These are phyloP conservation scores for Pheosia gnoma DNA, from an alignment of 2,888 invertebrate genomes.

Conservation along the genomic window DNA sequence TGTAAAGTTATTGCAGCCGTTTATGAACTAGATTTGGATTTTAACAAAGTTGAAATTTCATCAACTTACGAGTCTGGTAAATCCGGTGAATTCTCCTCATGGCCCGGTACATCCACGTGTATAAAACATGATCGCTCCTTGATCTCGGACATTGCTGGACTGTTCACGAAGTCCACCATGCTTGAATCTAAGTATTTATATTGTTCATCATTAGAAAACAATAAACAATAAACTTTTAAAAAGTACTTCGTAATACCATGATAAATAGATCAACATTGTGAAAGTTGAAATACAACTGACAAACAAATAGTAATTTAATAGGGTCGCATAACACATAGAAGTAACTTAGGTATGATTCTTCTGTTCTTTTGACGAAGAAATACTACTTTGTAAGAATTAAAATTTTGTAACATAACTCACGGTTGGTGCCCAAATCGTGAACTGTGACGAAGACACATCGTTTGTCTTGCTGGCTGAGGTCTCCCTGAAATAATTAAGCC, in stretches of 20 bases:
- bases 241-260: background rate
- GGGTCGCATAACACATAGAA: background rate
- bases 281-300: no score
- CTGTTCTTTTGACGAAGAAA: no score
- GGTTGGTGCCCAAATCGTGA: conserved; percentile 94
- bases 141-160: conserved; percentile 93
- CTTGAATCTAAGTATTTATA: conserved; percentile 86
- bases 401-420: conserved; percentile 75
- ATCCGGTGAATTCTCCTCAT: conserved; percentile 91
- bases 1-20: background rate
- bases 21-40: background rate
- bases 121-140: conserved; percentile 93
- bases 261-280: background rate
- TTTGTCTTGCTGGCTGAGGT: conserved; percentile 90
- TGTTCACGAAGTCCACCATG: conserved; percentile 92
- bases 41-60: background rate
- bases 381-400: no score
- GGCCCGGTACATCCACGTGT: conserved; percentile 94
- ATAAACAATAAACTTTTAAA: no score
- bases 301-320: no score
- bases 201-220: no score
- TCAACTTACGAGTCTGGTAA: conserved; percentile 88
- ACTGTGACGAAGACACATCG: conserved; percentile 94
- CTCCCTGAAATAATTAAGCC: conserved; percentile 86
- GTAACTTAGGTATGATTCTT: no score